Percentiles rank a stretch among this genome's conserved stretches.
phyloP scores from a whole-genome alignment of 2,797 vertebrate genomes.

The Tarsius wallacei region DNA sequence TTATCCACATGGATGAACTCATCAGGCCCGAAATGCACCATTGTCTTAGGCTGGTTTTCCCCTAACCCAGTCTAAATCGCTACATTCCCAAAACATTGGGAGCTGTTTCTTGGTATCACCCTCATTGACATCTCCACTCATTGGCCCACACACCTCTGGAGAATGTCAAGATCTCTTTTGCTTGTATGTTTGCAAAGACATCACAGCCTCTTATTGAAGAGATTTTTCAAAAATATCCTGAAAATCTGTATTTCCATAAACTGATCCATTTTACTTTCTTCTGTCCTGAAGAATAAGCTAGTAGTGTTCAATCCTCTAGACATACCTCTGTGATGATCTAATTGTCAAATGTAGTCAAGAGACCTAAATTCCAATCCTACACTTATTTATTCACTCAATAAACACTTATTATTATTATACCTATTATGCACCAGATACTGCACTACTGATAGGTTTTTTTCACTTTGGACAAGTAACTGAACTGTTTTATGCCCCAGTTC shows the following conservation, averaged over 20 bases:
- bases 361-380: not conserved
- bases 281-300: not conserved
- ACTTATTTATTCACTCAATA: slow-evolving; percentile 21
- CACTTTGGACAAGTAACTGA: slow-evolving; percentile 32
- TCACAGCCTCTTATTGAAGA: not conserved
- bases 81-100: not conserved
- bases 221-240: not conserved
- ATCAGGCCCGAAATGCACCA: not conserved
- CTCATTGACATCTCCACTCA: not conserved
- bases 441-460: not conserved
- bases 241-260: not conserved
- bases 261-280: not conserved
- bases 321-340: not conserved
- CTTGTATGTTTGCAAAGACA: not conserved
- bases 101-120: not conserved
- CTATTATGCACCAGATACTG: not conserved
- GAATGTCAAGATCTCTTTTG: not conserved
- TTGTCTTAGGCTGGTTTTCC: not conserved
- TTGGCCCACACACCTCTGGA: not conserved
- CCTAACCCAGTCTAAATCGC: not conserved
- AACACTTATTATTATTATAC: not conserved
- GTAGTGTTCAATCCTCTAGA: not conserved
- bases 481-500: not conserved
- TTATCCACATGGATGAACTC: slow-evolving; percentile 2
- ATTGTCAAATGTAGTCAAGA: not conserved